These are phyloP conservation scores for Drosophila tanythrix DNA, from an alignment of 2,888 invertebrate genomes.

Conservation along the genomic window DNA sequence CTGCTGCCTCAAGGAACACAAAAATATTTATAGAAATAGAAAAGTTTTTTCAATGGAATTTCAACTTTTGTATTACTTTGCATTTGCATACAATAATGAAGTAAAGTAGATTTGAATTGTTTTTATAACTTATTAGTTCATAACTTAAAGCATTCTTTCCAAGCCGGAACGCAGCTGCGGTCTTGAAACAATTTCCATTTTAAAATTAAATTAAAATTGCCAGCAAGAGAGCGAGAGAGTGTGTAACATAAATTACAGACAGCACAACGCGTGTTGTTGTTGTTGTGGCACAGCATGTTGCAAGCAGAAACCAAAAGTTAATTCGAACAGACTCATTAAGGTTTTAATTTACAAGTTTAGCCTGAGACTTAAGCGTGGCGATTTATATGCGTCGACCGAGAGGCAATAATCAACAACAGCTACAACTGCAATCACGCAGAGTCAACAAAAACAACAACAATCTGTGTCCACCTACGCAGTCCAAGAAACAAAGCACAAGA, in stretches of 20 bases:
- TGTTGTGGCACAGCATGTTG: constrained; percentile 52
- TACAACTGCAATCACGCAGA: constrained; percentile 60
- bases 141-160: neutral
- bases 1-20: constrained; percentile 6
- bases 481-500: constrained; percentile 44
- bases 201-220: constrained; percentile 9
- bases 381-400: constrained; percentile 69
- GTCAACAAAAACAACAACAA: constrained; percentile 17
- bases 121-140: neutral
- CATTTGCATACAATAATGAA: constrained; percentile 1
- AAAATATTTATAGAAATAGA: neutral
- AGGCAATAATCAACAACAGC: constrained; percentile 67
- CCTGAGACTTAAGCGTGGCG: constrained; percentile 66
- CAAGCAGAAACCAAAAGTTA: constrained; percentile 12
- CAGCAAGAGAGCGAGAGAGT: constrained; percentile 35
- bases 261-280: constrained; percentile 20
- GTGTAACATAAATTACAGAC: constrained; percentile 56
- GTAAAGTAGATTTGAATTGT: neutral
- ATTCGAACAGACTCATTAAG: constrained; percentile 65
- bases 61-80: constrained; percentile 5
- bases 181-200: constrained; percentile 16
- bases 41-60: constrained; percentile 11
- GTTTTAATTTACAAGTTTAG: constrained; percentile 77
- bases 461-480: constrained; percentile 71
- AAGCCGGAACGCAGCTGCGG: neutral